phyloP scores from a whole-genome alignment of 2,888 invertebrate genomes.

The Dione vanillae region DNA sequence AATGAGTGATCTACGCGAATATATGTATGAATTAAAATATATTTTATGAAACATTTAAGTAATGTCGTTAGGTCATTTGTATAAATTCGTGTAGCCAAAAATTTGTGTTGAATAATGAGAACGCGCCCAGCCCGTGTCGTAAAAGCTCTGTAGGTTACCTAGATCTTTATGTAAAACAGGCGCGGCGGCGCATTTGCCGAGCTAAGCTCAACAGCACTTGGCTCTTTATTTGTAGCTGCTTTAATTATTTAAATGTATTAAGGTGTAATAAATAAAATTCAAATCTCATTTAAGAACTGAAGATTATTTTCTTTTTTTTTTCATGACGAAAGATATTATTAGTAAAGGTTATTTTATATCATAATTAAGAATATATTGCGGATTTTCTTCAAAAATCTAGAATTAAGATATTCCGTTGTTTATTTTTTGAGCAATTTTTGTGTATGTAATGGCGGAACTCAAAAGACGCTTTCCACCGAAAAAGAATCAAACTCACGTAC shows the following conservation, averaged over 20 bases:
- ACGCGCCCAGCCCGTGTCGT: slow-evolving; percentile 12
- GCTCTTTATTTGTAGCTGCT: slow-evolving; percentile 30
- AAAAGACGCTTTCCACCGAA: too few species aligned
- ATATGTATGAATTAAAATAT: too few species aligned
- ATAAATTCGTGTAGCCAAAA: slow-evolving; percentile 1
- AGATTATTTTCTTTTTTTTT: background rate
- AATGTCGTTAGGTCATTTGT: background rate
- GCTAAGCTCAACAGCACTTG: slow-evolving; percentile 29
- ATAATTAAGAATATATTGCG: too few species aligned
- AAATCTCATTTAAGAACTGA: slow-evolving; percentile 15
- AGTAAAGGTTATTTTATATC: too few species aligned
- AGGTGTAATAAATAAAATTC: slow-evolving; percentile 25
- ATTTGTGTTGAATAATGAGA: slow-evolving; percentile 20
- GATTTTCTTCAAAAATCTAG: too few species aligned
- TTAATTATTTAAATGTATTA: slow-evolving; percentile 36
- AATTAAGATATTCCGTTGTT: background rate
- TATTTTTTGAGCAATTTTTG: background rate
- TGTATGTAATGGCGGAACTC: background rate
- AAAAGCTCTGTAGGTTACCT: slow-evolving; percentile 29
- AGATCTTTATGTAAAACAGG: slow-evolving; percentile 34
- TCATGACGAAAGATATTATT: background rate
- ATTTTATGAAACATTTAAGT: background rate
- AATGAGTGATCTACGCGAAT: too few species aligned
- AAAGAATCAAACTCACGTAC: background rate
- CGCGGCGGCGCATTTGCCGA: slow-evolving; percentile 4